Evolutionary conservation across 2,113 vertebrate species (phyloP).

Genomic region (Aegithalos caudatus): DNA sequence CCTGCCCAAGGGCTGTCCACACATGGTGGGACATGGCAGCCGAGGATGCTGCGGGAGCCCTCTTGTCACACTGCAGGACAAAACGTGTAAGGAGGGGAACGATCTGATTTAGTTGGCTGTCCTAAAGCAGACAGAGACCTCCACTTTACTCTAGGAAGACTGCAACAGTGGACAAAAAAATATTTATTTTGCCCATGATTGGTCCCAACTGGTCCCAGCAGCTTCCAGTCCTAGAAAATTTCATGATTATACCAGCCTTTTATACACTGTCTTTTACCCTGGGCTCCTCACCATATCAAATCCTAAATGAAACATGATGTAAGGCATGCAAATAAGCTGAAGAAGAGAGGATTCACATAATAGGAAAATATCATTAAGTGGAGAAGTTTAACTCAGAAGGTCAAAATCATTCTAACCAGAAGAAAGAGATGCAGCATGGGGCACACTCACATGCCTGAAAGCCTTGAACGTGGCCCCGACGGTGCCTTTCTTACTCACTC

Average conservation of each 20-base stretch:
- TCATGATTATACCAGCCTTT: neutral
- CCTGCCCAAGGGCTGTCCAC: neutral
- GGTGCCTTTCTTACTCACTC: neutral
- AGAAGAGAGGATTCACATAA: constrained; percentile 20
- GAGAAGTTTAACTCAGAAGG: neutral
- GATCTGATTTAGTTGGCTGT: constrained; percentile 65
- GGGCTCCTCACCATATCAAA: neutral
- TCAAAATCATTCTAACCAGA: constrained; percentile 2
- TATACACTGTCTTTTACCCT: neutral
- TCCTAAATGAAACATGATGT: constrained; percentile 27
- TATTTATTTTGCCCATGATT: constrained; percentile 52
- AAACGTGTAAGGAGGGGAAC: constrained; percentile 71
- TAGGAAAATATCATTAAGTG: constrained; percentile 7
- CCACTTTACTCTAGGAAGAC: constrained; percentile 73
- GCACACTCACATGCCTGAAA: neutral
- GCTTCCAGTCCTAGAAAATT: constrained; percentile 60
- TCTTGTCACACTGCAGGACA: accelerated
- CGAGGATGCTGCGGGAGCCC: neutral
- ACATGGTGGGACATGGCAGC: neutral
- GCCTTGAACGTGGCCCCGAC: accelerated
- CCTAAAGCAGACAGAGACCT: constrained; percentile 77
- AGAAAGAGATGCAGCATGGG: neutral
- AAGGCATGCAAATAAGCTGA: constrained; percentile 25
- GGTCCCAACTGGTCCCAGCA: constrained; percentile 24
- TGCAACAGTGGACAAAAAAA: constrained; percentile 65